Base-by-base conservation (phyloP, 2,888 invertebrate genomes). In the Tetrapedia diversipes region DNA sequence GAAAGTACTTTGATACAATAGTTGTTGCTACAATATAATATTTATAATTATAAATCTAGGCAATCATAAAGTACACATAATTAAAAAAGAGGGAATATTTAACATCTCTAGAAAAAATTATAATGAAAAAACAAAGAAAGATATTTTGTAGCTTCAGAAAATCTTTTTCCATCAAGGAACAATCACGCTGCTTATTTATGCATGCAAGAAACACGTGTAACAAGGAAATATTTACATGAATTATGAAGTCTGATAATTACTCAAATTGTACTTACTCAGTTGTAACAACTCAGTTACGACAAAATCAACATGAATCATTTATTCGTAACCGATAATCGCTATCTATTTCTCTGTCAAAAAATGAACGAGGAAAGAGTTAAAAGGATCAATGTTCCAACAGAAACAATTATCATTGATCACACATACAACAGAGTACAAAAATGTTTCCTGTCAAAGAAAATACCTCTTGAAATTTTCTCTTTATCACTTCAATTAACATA, bases 141-240 rank as follows among this genome's bases (percentile, higher is more conserved):
- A n/a, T n/a, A n/a, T n/a, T n/a, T n/a, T n/a, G 4, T 7, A n/a
- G 16, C 29, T 49, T 16, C 49, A 27, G 29, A 1, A 29, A 29
- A 49, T 11, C 29, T 29, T 49, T 49, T 27, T 29, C 49, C 29
- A 49, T 4, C 29, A 29, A 49, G 4, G 16, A 29, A 16, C 29
- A 49, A 27, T 16, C 16, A 1, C 4, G 16, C 49, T 3, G 16
- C 29, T 49, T 49, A 49, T 49, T 49, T 49, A 49, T 34, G 53
- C 53, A 53, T 34, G 34, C 34, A 34, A 53, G 32, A 54, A 54
- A 4, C n/a, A n/a, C 34, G 37, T 24, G 37, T 56, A 34, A 24
- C 14, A 14, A 39, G 34, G 34, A 19, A 39, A 56, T 24, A 14
- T 56, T 49, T 41, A 16, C 49, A 27, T 41, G 19, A 16, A 22